Evolutionary conservation across 2,113 vertebrate genomes (phyloP).

Genomic region (Oreochromis niloticus): DNA sequence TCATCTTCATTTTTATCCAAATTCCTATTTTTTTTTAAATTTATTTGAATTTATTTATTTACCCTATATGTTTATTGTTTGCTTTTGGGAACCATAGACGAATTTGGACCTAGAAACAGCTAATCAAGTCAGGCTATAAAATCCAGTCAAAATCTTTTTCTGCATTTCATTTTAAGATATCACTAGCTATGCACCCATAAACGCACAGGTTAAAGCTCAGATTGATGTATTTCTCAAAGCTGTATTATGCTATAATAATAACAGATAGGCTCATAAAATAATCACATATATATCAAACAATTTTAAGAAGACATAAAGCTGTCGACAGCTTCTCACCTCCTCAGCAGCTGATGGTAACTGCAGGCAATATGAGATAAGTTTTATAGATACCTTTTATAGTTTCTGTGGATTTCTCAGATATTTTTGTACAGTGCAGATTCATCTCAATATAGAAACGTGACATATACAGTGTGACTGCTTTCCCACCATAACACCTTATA

Average conservation of each 20-base stretch:
- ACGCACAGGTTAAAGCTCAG: not conserved
- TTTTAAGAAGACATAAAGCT: not conserved
- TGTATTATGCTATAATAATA: not conserved
- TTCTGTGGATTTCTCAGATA: not conserved
- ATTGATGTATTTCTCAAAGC: not conserved
- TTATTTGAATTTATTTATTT: not conserved
- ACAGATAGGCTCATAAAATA: not conserved
- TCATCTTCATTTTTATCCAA: not conserved
- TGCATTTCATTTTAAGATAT: not conserved
- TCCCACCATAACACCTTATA: not conserved
- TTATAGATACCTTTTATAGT: conserved; percentile 16
- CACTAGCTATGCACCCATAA: not conserved
- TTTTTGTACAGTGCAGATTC: not conserved
- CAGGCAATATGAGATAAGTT: conserved; percentile 12
- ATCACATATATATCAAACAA: not conserved
- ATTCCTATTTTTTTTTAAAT: not conserved
- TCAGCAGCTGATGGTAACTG: not conserved
- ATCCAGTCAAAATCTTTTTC: not conserved
- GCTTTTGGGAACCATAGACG: not conserved
- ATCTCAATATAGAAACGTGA: conserved; percentile 8
- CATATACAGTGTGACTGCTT: not conserved
- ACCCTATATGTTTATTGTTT: not conserved
- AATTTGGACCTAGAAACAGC: not conserved
- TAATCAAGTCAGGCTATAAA: not conserved
- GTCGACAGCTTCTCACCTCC: not conserved